Percentiles rank a stretch among this genome's conserved stretches.
Evolutionary conservation across 2,888 invertebrate genomes (phyloP).

Genomic region (Coelopa pilipes): DNA sequence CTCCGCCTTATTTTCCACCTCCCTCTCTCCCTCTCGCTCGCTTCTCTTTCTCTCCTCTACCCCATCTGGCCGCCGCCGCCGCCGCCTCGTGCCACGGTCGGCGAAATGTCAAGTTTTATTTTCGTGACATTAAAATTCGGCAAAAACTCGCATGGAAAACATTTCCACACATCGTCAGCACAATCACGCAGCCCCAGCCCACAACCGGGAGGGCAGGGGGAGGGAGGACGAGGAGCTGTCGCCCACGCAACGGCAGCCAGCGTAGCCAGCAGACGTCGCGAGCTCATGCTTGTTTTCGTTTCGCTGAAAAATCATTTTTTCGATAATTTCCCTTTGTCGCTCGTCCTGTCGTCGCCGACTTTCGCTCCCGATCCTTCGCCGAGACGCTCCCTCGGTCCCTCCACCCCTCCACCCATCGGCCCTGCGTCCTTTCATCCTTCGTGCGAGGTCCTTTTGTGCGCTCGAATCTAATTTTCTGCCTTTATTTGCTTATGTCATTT

Average conservation of each 20-base stretch:
- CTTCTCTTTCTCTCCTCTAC: too few species aligned
- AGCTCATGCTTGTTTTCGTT: constrained; percentile 3
- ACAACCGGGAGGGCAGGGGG: background rate
- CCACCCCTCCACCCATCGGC: background rate
- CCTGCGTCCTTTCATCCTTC: background rate
- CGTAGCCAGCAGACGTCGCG: too few species aligned
- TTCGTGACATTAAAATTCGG: constrained; percentile 40
- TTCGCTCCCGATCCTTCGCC: background rate
- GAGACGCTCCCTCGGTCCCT: background rate
- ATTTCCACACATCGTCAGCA: too few species aligned
- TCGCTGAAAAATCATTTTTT: background rate
- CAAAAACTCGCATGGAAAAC: too few species aligned
- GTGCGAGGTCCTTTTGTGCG: background rate
- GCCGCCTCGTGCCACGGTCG: too few species aligned
- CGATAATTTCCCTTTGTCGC: background rate
- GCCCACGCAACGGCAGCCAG: too few species aligned
- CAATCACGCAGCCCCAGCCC: too few species aligned
- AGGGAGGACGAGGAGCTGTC: too few species aligned
- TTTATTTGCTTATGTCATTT: background rate
- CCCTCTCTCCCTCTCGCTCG: too few species aligned
- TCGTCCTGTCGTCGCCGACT: background rate
- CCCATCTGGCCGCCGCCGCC: too few species aligned
- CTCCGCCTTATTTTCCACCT: too few species aligned
- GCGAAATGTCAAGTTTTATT: constrained; percentile 46
- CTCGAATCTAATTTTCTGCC: background rate